These are phyloP conservation scores for Teleiodes luculella DNA, from an alignment of 2,888 invertebrate species.

Conservation along the genomic window DNA sequence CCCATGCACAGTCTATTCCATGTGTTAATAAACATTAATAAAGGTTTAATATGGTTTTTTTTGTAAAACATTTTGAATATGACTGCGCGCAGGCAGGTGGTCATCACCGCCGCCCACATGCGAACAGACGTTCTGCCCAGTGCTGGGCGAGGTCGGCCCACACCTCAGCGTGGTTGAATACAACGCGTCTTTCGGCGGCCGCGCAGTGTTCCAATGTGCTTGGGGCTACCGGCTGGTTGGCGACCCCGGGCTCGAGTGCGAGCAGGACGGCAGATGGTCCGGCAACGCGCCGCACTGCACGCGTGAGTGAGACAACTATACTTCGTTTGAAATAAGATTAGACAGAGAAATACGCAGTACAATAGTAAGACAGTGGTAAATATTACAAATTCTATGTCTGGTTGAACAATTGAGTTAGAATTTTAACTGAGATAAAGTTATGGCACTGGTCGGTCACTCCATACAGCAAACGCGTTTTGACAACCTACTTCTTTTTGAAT, in stretches of 20 bases:
- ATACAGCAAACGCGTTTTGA: too few relatives aligned
- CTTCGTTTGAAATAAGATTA: not conserved
- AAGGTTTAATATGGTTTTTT: too few relatives aligned
- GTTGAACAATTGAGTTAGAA: too few relatives aligned
- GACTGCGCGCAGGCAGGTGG: slow-evolving; percentile 91
- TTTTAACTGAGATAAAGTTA: too few relatives aligned
- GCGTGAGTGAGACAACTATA: slow-evolving; percentile 72
- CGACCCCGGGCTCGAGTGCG: slow-evolving; percentile 87
- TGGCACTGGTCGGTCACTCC: too few relatives aligned
- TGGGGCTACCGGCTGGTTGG: slow-evolving; percentile 90
- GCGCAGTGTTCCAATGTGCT: slow-evolving; percentile 89
- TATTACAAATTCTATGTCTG: too few relatives aligned
- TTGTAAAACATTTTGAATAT: too few relatives aligned
- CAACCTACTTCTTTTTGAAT: too few relatives aligned
- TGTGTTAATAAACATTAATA: too few relatives aligned
- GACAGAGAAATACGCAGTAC: too few relatives aligned
- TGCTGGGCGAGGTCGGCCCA: slow-evolving; percentile 82
- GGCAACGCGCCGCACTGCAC: slow-evolving; percentile 86
- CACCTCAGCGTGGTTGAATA: slow-evolving; percentile 87
- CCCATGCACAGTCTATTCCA: too few relatives aligned
- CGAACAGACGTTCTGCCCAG: slow-evolving; percentile 87
- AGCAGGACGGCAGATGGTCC: slow-evolving; percentile 88
- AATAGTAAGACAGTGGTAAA: too few relatives aligned
- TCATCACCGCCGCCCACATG: slow-evolving; percentile 86
- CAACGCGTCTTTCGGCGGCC: slow-evolving; percentile 89